phyloP scores from a whole-genome alignment of 2,797 vertebrate species.

The Rhinophrynus dorsalis region DNA sequence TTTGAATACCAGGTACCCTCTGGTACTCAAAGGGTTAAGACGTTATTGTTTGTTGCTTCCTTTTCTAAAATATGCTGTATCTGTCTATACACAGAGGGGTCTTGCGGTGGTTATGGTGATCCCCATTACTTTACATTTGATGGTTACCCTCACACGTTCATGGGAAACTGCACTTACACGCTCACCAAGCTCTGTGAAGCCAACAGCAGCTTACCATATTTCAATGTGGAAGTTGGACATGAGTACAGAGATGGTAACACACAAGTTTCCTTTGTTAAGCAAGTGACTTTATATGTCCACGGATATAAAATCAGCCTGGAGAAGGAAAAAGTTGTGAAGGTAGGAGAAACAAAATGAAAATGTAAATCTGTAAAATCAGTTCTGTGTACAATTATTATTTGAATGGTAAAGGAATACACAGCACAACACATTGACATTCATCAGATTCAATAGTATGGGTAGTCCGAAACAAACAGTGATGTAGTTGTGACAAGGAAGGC shows the following conservation, averaged over 20 bases:
- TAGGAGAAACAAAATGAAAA: conserved; percentile 34
- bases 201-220: conserved; percentile 57
- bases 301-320: conserved; percentile 69
- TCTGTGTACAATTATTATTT: too few relatives aligned
- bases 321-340: conserved; percentile 72
- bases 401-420: too few relatives aligned
- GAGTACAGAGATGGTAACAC: conserved; percentile 70
- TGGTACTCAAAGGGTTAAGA: too few relatives aligned
- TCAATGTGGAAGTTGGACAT: conserved; percentile 72
- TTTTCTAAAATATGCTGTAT: neutral
- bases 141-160: conserved; percentile 67
- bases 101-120: conserved; percentile 67
- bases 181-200: conserved; percentile 69
- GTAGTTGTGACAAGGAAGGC: too few relatives aligned
- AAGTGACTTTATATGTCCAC: conserved; percentile 68
- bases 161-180: conserved; percentile 79
- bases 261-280: conserved; percentile 68
- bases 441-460: too few relatives aligned
- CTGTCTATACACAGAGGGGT: conserved; percentile 58
- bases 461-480: too few relatives aligned
- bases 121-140: conserved; percentile 79
- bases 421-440: too few relatives aligned
- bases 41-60: too few relatives aligned
- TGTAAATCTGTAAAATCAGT: too few relatives aligned
- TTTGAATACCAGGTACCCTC: too few relatives aligned